phyloP scores from a whole-genome alignment of 2,888 invertebrate species.

The Galeruca laticollis region DNA sequence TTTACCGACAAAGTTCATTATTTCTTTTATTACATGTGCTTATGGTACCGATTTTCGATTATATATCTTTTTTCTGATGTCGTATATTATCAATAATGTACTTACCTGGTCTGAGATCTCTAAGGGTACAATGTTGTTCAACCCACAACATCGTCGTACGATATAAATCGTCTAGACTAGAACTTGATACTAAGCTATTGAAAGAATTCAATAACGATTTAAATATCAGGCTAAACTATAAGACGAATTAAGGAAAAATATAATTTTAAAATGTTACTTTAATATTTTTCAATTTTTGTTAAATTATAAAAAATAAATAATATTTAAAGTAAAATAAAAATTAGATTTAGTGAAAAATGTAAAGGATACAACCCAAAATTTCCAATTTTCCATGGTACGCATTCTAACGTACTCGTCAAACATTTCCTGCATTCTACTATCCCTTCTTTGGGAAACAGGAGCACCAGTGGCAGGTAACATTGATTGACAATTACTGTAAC shows the following conservation, averaged over 20 bases:
- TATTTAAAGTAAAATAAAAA: slow-evolving; percentile 14
- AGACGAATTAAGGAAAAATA: slow-evolving; percentile 67
- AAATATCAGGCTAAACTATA: slow-evolving; percentile 91
- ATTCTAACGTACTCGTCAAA: slow-evolving; percentile 91
- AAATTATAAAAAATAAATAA: no score
- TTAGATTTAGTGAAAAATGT: slow-evolving; percentile 53
- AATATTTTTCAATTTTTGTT: no score
- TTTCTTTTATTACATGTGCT: no score
- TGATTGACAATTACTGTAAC: slow-evolving; percentile 89
- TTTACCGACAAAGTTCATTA: no score
- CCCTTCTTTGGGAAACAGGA: slow-evolving; percentile 90
- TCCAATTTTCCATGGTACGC: slow-evolving; percentile 93
- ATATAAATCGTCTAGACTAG: slow-evolving; percentile 91
- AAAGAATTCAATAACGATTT: slow-evolving; percentile 91
- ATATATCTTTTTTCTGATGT: slow-evolving; percentile 1
- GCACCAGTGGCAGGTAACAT: slow-evolving; percentile 96
- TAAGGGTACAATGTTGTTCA: slow-evolving; percentile 95
- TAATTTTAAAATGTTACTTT: no score
- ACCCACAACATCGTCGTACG: slow-evolving; percentile 94
- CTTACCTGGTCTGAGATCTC: slow-evolving; percentile 92
- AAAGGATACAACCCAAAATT: slow-evolving; percentile 98
- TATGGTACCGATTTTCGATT: background rate
- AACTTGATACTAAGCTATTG: slow-evolving; percentile 91
- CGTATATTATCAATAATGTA: background rate
- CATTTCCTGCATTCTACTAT: slow-evolving; percentile 92